Conservation (phyloP, 2,113 vertebrate species). For the Cebus imitator region DNA sequence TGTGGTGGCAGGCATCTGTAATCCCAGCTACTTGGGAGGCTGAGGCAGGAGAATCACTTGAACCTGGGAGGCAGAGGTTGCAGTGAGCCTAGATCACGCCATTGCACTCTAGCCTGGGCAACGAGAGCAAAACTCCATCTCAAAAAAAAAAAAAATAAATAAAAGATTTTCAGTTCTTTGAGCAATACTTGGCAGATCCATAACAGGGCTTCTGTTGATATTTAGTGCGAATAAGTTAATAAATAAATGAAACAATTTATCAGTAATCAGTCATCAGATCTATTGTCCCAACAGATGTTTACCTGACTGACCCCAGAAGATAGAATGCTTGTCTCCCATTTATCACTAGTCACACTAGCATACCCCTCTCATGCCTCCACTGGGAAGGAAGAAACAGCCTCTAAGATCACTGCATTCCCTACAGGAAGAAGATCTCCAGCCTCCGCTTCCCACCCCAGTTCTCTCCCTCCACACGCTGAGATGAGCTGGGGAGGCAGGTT, state of each 20-base stretch:
- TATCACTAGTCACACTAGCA: background rate
- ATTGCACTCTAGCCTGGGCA: too few species aligned
- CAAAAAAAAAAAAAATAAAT: too few species aligned
- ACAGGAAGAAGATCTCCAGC: background rate
- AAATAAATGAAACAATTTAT: background rate
- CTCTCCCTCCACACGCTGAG: background rate
- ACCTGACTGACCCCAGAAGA: background rate
- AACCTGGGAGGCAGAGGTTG: too few species aligned
- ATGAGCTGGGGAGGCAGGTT: background rate
- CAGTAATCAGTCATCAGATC: background rate
- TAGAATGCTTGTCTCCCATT: background rate
- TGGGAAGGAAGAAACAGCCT: background rate
- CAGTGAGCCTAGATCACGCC: too few species aligned
- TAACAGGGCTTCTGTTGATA: background rate
- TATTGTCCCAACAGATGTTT: background rate
- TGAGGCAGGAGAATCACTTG: too few species aligned
- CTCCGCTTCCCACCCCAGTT: background rate
- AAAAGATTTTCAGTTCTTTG: too few species aligned
- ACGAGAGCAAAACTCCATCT: too few species aligned
- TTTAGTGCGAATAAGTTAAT: background rate
- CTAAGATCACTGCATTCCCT: rapidly evolving
- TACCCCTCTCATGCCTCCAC: rapidly evolving
- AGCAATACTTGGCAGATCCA: background rate
- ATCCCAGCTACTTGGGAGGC: too few species aligned
- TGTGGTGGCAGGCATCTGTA: too few species aligned